Evolutionary conservation across 2,113 vertebrate genomes (phyloP).

Genomic region (Andinoacara biseriatus): DNA sequence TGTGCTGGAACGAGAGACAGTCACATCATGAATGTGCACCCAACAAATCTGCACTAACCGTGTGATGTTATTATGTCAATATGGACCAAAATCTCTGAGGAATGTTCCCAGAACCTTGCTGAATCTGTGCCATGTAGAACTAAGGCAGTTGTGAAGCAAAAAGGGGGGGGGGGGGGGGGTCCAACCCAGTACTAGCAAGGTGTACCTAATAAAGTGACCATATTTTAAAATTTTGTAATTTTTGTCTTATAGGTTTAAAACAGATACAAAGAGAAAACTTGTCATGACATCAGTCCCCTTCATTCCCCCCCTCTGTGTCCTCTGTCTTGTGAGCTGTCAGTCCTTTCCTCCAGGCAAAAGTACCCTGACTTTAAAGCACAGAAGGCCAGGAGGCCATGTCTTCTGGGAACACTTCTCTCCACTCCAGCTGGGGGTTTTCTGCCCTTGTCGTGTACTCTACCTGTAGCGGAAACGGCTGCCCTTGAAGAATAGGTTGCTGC

Average conservation of each 20-base stretch:
- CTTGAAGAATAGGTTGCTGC: conserved; percentile 99
- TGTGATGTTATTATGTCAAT: too few species aligned
- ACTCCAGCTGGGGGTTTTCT: conserved; percentile 33
- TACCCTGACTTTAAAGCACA: conserved; percentile 41
- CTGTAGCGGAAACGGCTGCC: conserved; percentile 98
- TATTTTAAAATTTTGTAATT: background rate
- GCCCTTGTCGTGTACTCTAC: conserved; percentile 72
- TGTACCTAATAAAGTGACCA: conserved; percentile 9
- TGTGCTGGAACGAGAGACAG: too few species aligned
- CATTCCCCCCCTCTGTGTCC: conserved; percentile 17
- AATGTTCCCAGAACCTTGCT: background rate
- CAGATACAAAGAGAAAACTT: conserved; percentile 14
- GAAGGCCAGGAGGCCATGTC: conserved; percentile 46
- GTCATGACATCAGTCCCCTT: conserved; percentile 30
- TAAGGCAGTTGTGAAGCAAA: background rate
- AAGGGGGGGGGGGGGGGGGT: background rate
- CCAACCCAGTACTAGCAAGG: background rate
- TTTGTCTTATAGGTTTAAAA: background rate
- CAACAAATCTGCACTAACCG: too few species aligned
- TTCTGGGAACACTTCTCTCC: conserved; percentile 33
- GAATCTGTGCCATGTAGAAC: background rate
- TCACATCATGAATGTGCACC: too few species aligned
- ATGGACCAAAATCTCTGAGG: too few species aligned
- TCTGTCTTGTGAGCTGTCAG: conserved; percentile 30
- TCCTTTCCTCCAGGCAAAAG: conserved; percentile 27